Conservation (phyloP, 2,888 invertebrate species). For the Entomobrya proxima region DNA sequence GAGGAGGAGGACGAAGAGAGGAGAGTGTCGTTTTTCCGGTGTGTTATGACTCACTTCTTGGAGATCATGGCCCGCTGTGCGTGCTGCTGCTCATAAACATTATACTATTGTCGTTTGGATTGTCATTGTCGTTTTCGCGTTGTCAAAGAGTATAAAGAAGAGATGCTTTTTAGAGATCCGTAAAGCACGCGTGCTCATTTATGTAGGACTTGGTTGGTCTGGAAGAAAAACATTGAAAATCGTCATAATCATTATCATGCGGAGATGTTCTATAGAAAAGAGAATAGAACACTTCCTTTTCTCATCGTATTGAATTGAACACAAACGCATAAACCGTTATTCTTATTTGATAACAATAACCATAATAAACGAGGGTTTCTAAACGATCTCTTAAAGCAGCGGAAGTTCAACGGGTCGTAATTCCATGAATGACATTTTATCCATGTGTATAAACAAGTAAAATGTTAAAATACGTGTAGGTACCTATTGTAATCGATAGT, state of each 20-base stretch:
- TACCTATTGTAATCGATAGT: too few species aligned
- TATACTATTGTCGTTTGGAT: constrained; percentile 21
- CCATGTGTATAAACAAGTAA: too few species aligned
- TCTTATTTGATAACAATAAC: constrained; percentile 13
- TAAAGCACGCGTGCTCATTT: background rate
- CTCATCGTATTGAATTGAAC: background rate
- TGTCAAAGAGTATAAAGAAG: background rate
- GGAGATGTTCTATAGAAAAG: background rate
- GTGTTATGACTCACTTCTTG: constrained; percentile 71
- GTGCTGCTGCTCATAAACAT: constrained; percentile 50
- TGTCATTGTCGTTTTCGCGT: background rate
- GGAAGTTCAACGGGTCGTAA: too few species aligned
- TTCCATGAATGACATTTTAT: too few species aligned
- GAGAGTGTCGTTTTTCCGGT: constrained; percentile 69
- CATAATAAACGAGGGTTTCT: too few species aligned
- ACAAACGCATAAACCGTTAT: background rate
- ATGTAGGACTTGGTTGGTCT: background rate
- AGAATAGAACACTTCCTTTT: background rate
- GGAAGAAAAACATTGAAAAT: constrained; percentile 2
- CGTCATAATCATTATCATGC: background rate
- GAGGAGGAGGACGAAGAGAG: constrained; percentile 39
- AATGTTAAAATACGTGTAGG: too few species aligned
- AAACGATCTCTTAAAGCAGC: too few species aligned
- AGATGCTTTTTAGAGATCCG: background rate
- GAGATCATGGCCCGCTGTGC: constrained; percentile 56